A percentile compares a stretch with the other conserved stretches of the same genome.
Evolutionary conservation across 1,140 invertebrate genomes (phyloP).

Genomic region (Plectus sambesii): DNA sequence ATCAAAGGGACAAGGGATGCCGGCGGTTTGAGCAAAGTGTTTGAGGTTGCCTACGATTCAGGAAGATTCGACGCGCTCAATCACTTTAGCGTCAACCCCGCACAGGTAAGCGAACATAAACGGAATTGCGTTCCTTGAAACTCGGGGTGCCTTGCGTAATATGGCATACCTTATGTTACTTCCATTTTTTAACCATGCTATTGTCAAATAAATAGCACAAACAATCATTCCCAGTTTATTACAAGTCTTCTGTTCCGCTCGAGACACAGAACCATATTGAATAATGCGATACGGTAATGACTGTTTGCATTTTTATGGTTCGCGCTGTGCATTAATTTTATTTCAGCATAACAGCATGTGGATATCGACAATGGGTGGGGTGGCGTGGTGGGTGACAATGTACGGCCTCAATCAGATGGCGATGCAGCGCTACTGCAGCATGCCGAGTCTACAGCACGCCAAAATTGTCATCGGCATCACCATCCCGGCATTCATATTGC

Average conservation of each 20-base stretch:
- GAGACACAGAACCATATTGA: no score
- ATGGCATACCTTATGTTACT: no score
- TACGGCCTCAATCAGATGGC: background rate
- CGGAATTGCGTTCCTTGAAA: no score
- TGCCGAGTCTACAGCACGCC: background rate
- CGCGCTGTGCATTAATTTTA: no score
- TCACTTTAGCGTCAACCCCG: slow-evolving; percentile 18
- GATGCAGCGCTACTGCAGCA: background rate
- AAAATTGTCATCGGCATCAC: background rate
- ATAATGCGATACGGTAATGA: background rate
- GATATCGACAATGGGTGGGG: background rate
- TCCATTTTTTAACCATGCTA: no score
- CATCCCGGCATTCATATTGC: background rate
- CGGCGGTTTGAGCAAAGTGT: background rate
- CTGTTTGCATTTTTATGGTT: background rate
- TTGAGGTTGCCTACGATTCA: slow-evolving; percentile 9
- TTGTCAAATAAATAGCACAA: no score
- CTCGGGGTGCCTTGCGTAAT: no score
- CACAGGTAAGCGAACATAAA: slow-evolving; percentile 9
- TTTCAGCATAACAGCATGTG: no score
- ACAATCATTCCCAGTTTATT: no score
- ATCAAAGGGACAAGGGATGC: background rate
- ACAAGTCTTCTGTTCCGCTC: no score
- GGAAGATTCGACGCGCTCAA: slow-evolving; percentile 26
- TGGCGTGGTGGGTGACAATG: background rate